Evolutionary conservation across 30 jellyfish, hydroid and myxozoan genomes (phyloP).

Genomic region (Aurelia aurita complex sp. Pacific): DNA sequence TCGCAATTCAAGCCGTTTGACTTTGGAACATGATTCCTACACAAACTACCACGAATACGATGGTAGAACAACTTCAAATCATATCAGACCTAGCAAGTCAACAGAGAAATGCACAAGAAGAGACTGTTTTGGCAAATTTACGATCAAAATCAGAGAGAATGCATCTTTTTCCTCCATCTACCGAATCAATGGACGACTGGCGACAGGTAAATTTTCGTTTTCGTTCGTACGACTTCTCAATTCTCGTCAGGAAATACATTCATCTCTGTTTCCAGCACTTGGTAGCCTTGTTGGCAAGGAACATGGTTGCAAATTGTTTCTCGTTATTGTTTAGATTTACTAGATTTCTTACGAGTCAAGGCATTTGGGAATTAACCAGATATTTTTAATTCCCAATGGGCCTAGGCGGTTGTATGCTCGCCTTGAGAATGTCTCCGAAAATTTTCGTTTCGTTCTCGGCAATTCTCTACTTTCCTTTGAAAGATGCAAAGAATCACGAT

Average conservation of each 20-base stretch:
- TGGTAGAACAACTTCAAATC: constrained; percentile 84
- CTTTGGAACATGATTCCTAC: constrained; percentile 82
- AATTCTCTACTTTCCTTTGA: no score
- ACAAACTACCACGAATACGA: constrained; percentile 59
- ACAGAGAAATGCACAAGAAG: constrained; percentile 17
- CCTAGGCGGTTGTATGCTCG: no score
- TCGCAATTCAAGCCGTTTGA: background rate
- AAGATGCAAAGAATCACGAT: no score
- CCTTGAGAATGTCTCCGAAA: no score
- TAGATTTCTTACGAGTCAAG: no score
- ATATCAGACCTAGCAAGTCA: constrained; percentile 75
- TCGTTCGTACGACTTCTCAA: constrained; percentile 80
- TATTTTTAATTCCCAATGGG: no score
- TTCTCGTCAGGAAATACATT: constrained; percentile 73
- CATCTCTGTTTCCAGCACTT: constrained; percentile 9
- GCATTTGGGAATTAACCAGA: no score
- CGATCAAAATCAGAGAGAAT: constrained; percentile 60
- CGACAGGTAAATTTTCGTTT: constrained; percentile 91
- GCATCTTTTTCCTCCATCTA: constrained; percentile 71
- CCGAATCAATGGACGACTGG: constrained; percentile 98
- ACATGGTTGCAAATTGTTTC: background rate
- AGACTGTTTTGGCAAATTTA: constrained; percentile 27
- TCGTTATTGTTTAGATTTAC: background rate
- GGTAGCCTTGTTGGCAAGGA: constrained; percentile 2
- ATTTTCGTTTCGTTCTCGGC: no score